Evolutionary conservation across 1,140 invertebrate species (phyloP).

Genomic region (Luehdorfia chinensis): DNA sequence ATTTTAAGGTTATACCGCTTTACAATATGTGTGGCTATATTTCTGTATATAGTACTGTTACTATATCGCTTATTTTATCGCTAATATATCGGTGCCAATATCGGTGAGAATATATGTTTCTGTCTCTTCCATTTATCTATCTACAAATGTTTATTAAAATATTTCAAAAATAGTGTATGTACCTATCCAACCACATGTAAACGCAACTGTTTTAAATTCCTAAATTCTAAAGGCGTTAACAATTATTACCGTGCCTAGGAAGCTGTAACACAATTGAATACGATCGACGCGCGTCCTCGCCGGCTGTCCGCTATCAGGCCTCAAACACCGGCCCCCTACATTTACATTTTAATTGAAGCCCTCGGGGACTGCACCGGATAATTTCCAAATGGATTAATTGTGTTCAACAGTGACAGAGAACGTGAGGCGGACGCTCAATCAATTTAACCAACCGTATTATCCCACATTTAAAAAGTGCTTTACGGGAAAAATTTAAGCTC

Average conservation of each 20-base stretch:
- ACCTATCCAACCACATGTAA: too few species aligned
- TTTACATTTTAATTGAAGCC: constrained; percentile 70
- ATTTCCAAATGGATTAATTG: constrained; percentile 65
- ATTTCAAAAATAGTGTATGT: too few species aligned
- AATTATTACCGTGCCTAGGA: constrained; percentile 20
- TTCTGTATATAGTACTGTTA: too few species aligned
- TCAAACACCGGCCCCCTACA: constrained; percentile 34
- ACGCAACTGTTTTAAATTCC: constrained; percentile 36
- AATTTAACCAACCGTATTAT: constrained; percentile 22
- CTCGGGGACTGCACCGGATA: constrained; percentile 52
- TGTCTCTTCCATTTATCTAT: too few species aligned
- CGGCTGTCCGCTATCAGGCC: constrained; percentile 28
- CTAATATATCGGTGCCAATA: too few species aligned
- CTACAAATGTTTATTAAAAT: too few species aligned
- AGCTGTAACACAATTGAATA: constrained; percentile 19
- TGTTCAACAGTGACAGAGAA: constrained; percentile 32
- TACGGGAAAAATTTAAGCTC: constrained; percentile 7
- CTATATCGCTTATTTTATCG: too few species aligned
- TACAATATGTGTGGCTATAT: too few species aligned
- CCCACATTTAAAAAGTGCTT: constrained; percentile 18
- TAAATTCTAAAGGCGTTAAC: constrained; percentile 30
- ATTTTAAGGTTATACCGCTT: too few species aligned
- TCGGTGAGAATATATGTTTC: too few species aligned
- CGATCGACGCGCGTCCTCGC: constrained; percentile 27
- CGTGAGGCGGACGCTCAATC: constrained; percentile 20